A percentile compares a stretch with the other conserved stretches of the same genome.
These are phyloP conservation scores for Drosophila kambysellisi DNA, from an alignment of 2,888 invertebrate genomes.

Conservation along the genomic window DNA sequence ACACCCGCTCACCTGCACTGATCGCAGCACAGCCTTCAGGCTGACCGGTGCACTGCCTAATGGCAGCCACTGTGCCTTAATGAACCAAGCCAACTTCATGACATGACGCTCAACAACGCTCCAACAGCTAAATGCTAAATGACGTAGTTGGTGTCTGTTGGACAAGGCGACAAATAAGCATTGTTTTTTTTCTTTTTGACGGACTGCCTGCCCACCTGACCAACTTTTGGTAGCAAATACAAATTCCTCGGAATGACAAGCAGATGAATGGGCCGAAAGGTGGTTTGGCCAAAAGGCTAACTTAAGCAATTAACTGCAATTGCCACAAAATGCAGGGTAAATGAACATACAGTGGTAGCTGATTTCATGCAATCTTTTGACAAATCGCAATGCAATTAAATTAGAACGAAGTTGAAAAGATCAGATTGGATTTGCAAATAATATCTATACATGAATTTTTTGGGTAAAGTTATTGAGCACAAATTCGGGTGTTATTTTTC, in stretches of 20 bases:
- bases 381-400: background rate
- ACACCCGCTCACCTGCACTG: constrained; percentile 49
- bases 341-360: constrained; percentile 4
- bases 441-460: background rate
- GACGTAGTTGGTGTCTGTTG: constrained; percentile 19
- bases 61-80: constrained; percentile 61
- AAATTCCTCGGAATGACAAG: constrained; percentile 31
- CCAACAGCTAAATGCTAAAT: constrained; percentile 9
- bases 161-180: constrained; percentile 56
- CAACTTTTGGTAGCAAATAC: constrained; percentile 4
- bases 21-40: constrained; percentile 15
- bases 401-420: background rate
- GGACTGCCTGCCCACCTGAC: constrained; percentile 2
- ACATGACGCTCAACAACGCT: constrained; percentile 47
- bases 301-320: constrained; percentile 23
- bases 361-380: constrained; percentile 3
- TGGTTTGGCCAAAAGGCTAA: constrained; percentile 29
- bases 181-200: constrained; percentile 44
- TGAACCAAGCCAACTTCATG: constrained; percentile 60
- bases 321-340: constrained; percentile 36
- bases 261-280: constrained; percentile 50
- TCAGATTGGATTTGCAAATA: background rate
- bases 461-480: background rate
- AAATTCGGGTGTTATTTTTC: background rate
- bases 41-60: constrained; percentile 42